Conservation (phyloP, 2,797 vertebrate species). For the Crenuchus spilurus region DNA sequence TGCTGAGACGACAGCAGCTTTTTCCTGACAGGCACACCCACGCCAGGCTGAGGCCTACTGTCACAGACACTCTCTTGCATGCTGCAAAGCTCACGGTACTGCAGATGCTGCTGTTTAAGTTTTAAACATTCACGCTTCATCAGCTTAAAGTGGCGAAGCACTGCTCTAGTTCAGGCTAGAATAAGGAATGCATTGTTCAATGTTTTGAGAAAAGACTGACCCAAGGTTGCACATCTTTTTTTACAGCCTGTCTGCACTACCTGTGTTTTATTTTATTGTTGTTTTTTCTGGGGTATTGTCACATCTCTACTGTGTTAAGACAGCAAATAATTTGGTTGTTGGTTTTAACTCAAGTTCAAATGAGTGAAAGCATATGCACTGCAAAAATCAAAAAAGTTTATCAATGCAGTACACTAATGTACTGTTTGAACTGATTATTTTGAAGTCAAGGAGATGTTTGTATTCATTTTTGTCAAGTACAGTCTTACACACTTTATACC, state of each 20-base stretch:
- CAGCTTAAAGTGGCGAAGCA: not conserved
- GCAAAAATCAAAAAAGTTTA: too few species aligned
- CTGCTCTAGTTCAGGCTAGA: not conserved
- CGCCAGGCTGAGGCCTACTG: conserved; percentile 58
- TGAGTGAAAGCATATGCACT: too few species aligned
- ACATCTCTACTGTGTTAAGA: too few species aligned
- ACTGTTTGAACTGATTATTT: too few species aligned
- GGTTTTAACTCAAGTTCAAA: too few species aligned
- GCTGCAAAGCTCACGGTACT: conserved; percentile 51
- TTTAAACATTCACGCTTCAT: conserved; percentile 42
- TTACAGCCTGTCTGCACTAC: not conserved
- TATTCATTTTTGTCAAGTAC: too few species aligned
- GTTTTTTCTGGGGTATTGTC: too few species aligned
- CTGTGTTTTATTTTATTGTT: too few species aligned
- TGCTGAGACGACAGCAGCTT: conserved; percentile 60
- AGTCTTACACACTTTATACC: too few species aligned
- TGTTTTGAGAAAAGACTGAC: not conserved
- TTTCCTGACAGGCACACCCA: conserved; percentile 65
- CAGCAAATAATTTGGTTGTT: too few species aligned
- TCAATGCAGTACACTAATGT: too few species aligned
- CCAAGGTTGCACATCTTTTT: not conserved
- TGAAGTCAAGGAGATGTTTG: too few species aligned
- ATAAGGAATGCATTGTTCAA: not conserved
- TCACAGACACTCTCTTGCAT: conserved; percentile 50
- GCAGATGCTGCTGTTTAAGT: conserved; percentile 46